These are phyloP conservation scores for Cantharis rustica DNA, from an alignment of 2,888 invertebrate genomes.

Conservation along the genomic window DNA sequence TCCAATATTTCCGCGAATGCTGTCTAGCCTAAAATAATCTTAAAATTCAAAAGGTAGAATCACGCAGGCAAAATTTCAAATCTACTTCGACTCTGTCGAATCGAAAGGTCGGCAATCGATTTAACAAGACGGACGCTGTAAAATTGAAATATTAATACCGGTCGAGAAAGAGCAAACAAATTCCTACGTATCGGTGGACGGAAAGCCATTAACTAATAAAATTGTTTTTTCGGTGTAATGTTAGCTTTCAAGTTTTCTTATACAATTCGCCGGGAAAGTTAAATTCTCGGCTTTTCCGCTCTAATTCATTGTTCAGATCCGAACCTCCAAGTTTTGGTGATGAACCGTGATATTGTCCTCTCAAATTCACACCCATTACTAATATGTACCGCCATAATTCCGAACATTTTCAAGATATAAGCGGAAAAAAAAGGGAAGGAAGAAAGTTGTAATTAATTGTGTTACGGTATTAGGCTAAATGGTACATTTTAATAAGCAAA, in stretches of 20 bases:
- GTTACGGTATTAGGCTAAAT: background rate
- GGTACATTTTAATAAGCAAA: conserved; percentile 18
- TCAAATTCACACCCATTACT: conserved; percentile 31
- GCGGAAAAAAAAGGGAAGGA: background rate
- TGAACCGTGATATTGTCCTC: conserved; percentile 36
- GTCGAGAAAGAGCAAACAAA: background rate
- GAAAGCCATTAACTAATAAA: background rate
- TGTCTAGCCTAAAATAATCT: conserved; percentile 50
- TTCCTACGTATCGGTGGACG: background rate
- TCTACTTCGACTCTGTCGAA: background rate
- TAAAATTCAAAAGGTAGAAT: conserved; percentile 33
- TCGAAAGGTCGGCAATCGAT: background rate
- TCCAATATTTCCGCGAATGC: conserved; percentile 54
- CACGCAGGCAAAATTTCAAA: conserved; percentile 15
- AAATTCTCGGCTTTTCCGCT: conserved; percentile 33
- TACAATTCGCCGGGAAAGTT: conserved; percentile 24
- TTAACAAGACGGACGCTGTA: background rate
- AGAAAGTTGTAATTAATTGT: background rate
- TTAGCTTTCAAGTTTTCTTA: conserved; percentile 25
- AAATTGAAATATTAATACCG: background rate
- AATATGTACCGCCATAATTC: conserved; percentile 34
- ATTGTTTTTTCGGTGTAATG: conserved; percentile 12
- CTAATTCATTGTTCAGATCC: conserved; percentile 35
- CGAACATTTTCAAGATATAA: conserved; percentile 7
- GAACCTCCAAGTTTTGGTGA: conserved; percentile 28